Conservation (phyloP, 2,888 invertebrate genomes). For the Dasypolia templi region DNA sequence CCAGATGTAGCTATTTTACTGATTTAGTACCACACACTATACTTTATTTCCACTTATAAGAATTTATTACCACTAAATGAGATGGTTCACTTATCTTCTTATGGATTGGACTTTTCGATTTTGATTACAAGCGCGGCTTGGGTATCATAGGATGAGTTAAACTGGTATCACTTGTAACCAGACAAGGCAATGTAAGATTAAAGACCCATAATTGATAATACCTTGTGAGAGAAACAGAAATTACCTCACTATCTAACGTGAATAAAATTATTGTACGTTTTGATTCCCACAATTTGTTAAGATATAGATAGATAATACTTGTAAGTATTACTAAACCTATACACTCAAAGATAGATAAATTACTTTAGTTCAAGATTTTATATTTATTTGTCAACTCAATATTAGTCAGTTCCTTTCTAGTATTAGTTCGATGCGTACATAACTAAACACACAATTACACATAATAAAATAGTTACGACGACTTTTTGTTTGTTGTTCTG, state of each 20-base stretch:
- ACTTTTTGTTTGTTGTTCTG: no score
- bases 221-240: conserved; percentile 14
- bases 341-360: not conserved
- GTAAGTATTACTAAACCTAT: not conserved
- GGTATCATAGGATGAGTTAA: conserved; percentile 17
- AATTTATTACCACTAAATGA: conserved; percentile 43
- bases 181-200: conserved; percentile 40
- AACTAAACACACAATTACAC: not conserved
- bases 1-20: conserved; percentile 20
- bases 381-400: not conserved
- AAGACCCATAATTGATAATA: conserved; percentile 41
- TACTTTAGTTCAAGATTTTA: not conserved
- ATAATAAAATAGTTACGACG: no score
- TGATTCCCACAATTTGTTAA: conserved; percentile 32
- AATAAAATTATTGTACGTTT: conserved; percentile 25
- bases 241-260: conserved; percentile 9
- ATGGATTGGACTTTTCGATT: conserved; percentile 37
- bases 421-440: not conserved
- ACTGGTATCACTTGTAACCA: conserved; percentile 25
- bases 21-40: not conserved
- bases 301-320: not conserved
- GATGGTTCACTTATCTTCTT: conserved; percentile 31
- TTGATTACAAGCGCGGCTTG: conserved; percentile 20
- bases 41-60: conserved; percentile 20
- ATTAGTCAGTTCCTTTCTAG: not conserved